phyloP scores from a whole-genome alignment of 1,140 invertebrate genomes.

The Andricus grossulariae region DNA sequence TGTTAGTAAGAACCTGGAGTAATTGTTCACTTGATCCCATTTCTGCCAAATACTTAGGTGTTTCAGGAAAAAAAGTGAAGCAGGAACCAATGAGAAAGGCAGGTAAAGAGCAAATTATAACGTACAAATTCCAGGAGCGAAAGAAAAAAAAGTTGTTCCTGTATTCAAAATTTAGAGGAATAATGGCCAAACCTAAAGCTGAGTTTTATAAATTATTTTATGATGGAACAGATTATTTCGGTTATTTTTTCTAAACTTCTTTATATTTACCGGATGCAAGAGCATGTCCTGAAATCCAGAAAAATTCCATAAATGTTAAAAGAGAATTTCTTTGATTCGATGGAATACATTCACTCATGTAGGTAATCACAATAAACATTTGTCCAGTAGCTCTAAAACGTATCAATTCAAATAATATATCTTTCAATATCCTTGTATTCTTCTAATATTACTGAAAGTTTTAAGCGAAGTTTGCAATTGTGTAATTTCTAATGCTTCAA shows the following conservation, averaged over 20 bases:
- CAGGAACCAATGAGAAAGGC: conserved; percentile 51
- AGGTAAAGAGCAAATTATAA: conserved; percentile 60
- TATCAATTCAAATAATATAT: neutral
- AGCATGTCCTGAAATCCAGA: conserved; percentile 71
- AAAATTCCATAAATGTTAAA: conserved; percentile 77
- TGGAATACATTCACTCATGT: conserved; percentile 79
- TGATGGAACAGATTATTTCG: neutral
- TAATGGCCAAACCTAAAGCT: neutral
- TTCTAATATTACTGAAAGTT: too few species aligned
- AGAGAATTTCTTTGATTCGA: conserved; percentile 76
- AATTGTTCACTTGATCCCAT: conserved; percentile 75
- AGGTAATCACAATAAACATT: conserved; percentile 78
- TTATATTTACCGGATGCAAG: conserved; percentile 10
- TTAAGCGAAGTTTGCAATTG: too few species aligned
- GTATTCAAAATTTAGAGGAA: conserved; percentile 61
- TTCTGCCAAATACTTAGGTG: conserved; percentile 76
- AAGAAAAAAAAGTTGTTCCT: conserved; percentile 65
- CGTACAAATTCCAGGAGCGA: conserved; percentile 75
- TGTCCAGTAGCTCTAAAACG: conserved; percentile 77
- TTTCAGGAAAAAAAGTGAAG: conserved; percentile 71
- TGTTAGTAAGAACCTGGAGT: conserved; percentile 74
- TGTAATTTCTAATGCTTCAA: too few species aligned
- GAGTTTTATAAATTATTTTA: neutral
- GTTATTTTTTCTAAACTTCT: conserved; percentile 48
- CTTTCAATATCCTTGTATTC: too few species aligned